Base-by-base conservation (phyloP, 2,888 invertebrate species). In the Empis livida region DNA sequence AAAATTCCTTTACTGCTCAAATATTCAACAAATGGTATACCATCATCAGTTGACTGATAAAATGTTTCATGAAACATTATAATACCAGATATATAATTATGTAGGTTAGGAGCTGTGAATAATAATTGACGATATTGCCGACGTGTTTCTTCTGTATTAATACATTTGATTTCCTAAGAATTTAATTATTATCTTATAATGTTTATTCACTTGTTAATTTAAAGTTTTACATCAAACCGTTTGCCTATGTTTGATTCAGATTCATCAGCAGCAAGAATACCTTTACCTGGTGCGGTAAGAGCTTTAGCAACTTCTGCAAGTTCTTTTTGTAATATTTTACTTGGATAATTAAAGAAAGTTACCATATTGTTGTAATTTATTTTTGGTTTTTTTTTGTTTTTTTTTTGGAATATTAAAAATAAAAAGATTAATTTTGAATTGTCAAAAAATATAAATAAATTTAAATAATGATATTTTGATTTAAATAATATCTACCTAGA, bases 101-200 rank as follows among this genome's bases (percentile, higher is more conserved):
- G 4, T n/a, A 35, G 32, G 8, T 4, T 5, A 3, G 20, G 20
- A 27, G 32, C 6, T 5, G 32, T 35, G n/a, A 35, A 35, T n/a
- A 35, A 14, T 4, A 35, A n/a, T 35, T 35, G n/a, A 14, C 32
- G 32, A 13, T 35, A 35, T n/a, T 13, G 4, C 2, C n/a, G n/a
- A 6, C 32, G 32, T 5, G 5, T 13, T 13, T 13, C n/a, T 35
- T 35, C 32, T 13, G 32, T 13, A 35, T 35, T 35, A 13, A 1
- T 14, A n/a, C 13, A 35, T 5, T 14, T 14, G n/a, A 35, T 35
- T 4, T 35, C n/a, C 32, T 27, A 73, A 20, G 5, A 17, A 53
- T 50, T 17, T 17, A 38, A 35, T 40, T 16, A 35, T 16, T 30
- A 48, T 43, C 32, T 43, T 20, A 27, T 38, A n/a, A n/a, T n/a